phyloP scores from a whole-genome alignment of 2,888 invertebrate species.

The Macrosoma leucophasiata region DNA sequence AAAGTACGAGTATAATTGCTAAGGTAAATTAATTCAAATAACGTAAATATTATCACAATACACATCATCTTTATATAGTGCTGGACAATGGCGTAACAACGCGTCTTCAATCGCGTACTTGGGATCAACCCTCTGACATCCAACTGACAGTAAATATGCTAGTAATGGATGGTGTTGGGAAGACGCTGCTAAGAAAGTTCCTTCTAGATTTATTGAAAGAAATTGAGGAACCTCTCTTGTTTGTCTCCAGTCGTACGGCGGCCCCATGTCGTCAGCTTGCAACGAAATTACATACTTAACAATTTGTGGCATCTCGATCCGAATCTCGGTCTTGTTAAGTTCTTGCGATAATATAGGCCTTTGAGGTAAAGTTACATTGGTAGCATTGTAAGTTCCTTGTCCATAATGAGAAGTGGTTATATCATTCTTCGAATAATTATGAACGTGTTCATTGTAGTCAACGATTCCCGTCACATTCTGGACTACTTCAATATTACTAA shows the following conservation, averaged over 20 bases:
- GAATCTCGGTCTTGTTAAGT: conserved; percentile 3
- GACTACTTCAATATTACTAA: too few species aligned
- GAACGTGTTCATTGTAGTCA: too few species aligned
- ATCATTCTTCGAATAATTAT: too few species aligned
- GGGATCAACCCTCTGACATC: conserved; percentile 42
- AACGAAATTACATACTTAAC: conserved; percentile 43
- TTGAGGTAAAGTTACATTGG: too few species aligned
- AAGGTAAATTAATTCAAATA: too few species aligned
- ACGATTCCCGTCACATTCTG: too few species aligned
- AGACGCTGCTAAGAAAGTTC: conserved; percentile 51
- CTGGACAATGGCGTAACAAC: conserved; percentile 44
- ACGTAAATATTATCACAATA: conserved; percentile 55
- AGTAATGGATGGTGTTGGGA: conserved; percentile 49
- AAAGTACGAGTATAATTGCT: conserved; percentile 15
- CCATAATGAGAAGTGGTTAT: too few species aligned
- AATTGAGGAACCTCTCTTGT: conserved; percentile 19
- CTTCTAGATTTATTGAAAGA: conserved; percentile 46
- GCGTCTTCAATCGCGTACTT: conserved; percentile 46
- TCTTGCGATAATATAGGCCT: too few species aligned
- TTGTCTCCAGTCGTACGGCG: conserved; percentile 21
- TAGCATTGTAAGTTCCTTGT: too few species aligned
- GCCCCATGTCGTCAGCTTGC: conserved; percentile 33
- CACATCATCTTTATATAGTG: conserved; percentile 36
- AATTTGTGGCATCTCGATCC: conserved; percentile 32
- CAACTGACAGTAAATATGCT: conserved; percentile 39